Percentiles rank a stretch among this genome's conserved stretches.
Conservation (phyloP, 2,797 vertebrate species). For the Decapterus maruadsi region DNA sequence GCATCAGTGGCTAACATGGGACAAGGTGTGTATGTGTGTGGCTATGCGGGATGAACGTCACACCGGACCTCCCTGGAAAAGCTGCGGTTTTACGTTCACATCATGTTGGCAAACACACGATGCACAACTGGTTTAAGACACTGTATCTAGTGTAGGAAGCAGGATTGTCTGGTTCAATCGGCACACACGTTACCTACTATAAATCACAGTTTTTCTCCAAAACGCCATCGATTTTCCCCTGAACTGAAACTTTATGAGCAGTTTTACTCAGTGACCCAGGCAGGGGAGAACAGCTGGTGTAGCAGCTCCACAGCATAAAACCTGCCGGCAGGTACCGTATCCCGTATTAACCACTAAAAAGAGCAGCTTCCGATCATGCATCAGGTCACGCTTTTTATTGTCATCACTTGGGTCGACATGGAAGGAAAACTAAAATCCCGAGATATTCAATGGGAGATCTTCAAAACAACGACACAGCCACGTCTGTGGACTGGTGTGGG, state of each 20-base stretch:
- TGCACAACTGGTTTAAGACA: accelerated
- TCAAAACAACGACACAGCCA: not conserved
- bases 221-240: accelerated
- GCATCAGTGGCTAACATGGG: constrained; percentile 91
- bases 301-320: not conserved
- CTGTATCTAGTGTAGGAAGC: accelerated
- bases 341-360: not conserved
- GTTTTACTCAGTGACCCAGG: not conserved
- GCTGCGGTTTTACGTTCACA: accelerated
- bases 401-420: accelerated
- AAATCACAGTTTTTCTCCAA: accelerated
- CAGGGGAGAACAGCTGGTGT: not conserved
- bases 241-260: not conserved
- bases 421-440: accelerated
- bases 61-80: not conserved
- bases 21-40: constrained; percentile 83
- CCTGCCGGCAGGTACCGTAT: accelerated
- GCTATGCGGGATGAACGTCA: too few species aligned
- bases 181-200: accelerated
- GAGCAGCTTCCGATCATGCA: accelerated
- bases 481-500: not conserved
- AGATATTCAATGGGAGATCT: not conserved
- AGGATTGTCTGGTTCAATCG: accelerated
- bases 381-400: accelerated
- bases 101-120: accelerated